Base-by-base conservation (phyloP, 2,797 vertebrate species). In the Amphiprion clarkii region DNA sequence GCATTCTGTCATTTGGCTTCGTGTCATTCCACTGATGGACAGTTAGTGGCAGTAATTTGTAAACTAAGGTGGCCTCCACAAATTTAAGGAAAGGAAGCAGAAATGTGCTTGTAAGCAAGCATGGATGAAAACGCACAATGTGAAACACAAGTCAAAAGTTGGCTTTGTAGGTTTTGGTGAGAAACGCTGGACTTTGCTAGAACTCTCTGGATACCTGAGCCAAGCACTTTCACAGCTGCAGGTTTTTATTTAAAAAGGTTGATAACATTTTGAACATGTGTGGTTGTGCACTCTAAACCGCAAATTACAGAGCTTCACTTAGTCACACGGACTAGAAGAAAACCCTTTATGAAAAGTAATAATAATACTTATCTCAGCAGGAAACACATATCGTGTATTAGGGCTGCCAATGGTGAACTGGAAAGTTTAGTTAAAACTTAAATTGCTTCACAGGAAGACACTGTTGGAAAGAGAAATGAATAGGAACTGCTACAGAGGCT, bases 391-490 rank as follows among this genome's bases (percentile, higher is more conserved):
- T 12, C 11, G 36, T 11, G 36, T 12, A 39, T 12, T 11, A 39
- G 36, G 36, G 10, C 36, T 39, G 36, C 36, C 8, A 8, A 33
- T 61, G 51, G 56, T 62, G 63, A 67, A 57, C 36, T 31, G 29
- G 51, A 74, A 51, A 44, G n/a, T 67, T 71, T 27, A 60, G 53
- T 67, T 57, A 64, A 63, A 55, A 39, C 27, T 29, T 40, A 48
- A 75, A 29, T 52, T 36, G 51, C 29, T 71, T 25, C 6, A 27
- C 54, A 14, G 31, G 39, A 68, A 13, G 25, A 71, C 54, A 53
- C 42, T 21, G 17, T 14, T 53, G 16, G 6, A n/a, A 23, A 16
- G 36, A 63, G 57, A 54, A 63, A 61, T 42, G 7, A 67, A 17
- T 27, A 61, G 51, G 21, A 53, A 31, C n/a, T 52, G 12, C 13